A percentile compares a stretch with the other conserved stretches of the same genome.
phyloP scores from a whole-genome alignment of 2,888 invertebrate species.

The Xylophagus ater region DNA sequence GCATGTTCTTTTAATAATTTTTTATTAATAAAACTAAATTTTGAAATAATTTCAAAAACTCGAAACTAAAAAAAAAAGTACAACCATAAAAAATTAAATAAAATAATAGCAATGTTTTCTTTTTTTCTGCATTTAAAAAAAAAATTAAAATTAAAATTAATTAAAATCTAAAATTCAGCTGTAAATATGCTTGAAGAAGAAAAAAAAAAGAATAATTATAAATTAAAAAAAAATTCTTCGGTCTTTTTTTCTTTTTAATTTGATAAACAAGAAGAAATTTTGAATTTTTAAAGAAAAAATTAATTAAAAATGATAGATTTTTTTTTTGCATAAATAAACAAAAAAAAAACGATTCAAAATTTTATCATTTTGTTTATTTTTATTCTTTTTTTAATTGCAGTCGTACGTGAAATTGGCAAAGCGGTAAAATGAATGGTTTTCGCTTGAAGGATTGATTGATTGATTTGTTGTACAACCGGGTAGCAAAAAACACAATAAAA shows the following conservation, averaged over 20 bases:
- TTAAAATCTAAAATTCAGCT: too few relatives aligned
- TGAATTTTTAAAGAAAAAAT: neutral
- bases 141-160: too few relatives aligned
- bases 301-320: slow-evolving; percentile 3
- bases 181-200: too few relatives aligned
- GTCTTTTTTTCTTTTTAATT: too few relatives aligned
- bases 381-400: slow-evolving; percentile 19
- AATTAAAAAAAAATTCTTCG: slow-evolving; percentile 1
- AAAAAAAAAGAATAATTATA: neutral
- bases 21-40: too few relatives aligned
- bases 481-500: slow-evolving; percentile 9
- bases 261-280: slow-evolving; percentile 3
- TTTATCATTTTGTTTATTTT: slow-evolving; percentile 18
- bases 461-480: slow-evolving; percentile 11
- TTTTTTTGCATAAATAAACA: slow-evolving; percentile 6
- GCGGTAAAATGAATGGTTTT: slow-evolving; percentile 16
- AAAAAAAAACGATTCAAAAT: slow-evolving; percentile 7
- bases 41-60: too few relatives aligned
- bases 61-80: too few relatives aligned
- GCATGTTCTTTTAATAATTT: too few relatives aligned
- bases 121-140: too few relatives aligned
- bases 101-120: too few relatives aligned
- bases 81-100: too few relatives aligned
- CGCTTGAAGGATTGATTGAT: slow-evolving; percentile 9
- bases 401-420: slow-evolving; percentile 20